phyloP scores from a whole-genome alignment of 2,797 vertebrate species.

The Rousettus madagascariensis region DNA sequence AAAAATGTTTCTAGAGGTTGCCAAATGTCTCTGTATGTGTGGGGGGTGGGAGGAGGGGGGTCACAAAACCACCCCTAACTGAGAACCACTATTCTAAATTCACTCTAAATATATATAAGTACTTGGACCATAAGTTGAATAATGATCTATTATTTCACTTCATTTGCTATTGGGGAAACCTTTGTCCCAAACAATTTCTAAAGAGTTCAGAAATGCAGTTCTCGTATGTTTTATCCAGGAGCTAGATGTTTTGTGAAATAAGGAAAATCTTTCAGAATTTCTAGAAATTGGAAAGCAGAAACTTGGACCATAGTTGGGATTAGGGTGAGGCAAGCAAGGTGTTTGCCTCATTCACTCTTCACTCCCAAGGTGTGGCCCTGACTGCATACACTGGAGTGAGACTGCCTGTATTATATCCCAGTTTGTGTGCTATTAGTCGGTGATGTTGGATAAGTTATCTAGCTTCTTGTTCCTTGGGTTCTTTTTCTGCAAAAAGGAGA shows the following conservation, averaged over 20 bases:
- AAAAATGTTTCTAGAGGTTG: not conserved
- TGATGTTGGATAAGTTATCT: not conserved
- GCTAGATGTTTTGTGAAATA: slow-evolving; percentile 3
- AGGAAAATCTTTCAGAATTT: slow-evolving; percentile 13
- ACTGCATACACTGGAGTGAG: not conserved
- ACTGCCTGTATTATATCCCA: not conserved
- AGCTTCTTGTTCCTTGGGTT: not conserved
- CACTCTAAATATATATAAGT: not conserved
- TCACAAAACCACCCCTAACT: not conserved
- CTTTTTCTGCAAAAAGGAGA: slow-evolving; percentile 24
- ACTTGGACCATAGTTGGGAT: not conserved
- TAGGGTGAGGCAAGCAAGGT: not conserved
- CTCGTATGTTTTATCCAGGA: slow-evolving; percentile 4
- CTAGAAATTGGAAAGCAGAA: not conserved
- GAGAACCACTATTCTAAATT: not conserved
- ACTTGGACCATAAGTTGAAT: not conserved
- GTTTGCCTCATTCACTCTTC: not conserved
- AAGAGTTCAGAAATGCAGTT: not conserved
- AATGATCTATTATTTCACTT: not conserved
- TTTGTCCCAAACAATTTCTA: not conserved
- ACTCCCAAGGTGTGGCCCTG: not conserved
- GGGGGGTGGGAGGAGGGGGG: too few relatives aligned
- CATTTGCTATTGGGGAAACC: not conserved
- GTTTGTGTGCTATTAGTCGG: not conserved
- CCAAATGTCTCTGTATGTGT: not conserved